Percentiles rank a stretch among this genome's conserved stretches.
Conservation (phyloP, 2,888 invertebrate genomes). For the Latrodectus hesperus region DNA sequence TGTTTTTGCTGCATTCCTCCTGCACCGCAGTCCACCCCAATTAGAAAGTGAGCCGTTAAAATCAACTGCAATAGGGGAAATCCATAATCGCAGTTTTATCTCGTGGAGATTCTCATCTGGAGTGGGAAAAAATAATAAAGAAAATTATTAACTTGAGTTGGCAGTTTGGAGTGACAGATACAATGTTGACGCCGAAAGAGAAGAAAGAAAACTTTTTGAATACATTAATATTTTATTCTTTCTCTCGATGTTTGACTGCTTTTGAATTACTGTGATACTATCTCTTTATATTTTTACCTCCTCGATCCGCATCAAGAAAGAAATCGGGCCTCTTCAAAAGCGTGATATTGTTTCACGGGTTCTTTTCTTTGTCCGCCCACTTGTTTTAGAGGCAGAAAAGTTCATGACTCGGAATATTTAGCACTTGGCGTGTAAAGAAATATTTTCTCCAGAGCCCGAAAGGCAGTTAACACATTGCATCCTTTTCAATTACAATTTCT, state of each 20-base stretch:
- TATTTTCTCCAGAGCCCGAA: too few species aligned
- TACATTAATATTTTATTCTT: constrained; percentile 40
- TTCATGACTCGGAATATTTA: too few species aligned
- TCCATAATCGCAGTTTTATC: too few species aligned
- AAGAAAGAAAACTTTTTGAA: constrained; percentile 34
- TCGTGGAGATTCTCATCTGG: too few species aligned
- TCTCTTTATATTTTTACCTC: not conserved
- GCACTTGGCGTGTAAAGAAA: too few species aligned
- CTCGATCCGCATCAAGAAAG: not conserved
- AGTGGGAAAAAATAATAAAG: too few species aligned
- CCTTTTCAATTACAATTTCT: too few species aligned
- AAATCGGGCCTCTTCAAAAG: not conserved
- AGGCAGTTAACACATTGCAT: too few species aligned
- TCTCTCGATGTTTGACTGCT: constrained; percentile 20
- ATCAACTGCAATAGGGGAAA: too few species aligned
- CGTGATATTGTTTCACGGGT: constrained; percentile 9
- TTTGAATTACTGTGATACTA: constrained; percentile 6
- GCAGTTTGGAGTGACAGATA: constrained; percentile 47
- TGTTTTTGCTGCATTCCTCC: too few species aligned
- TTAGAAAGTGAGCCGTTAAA: too few species aligned
- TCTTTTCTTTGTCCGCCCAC: constrained; percentile 19
- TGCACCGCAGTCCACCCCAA: too few species aligned
- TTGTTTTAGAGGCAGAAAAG: not conserved
- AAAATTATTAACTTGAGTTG: constrained; percentile 22
- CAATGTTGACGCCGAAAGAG: constrained; percentile 22